A percentile compares a stretch with the other conserved stretches of the same genome.
Conservation (phyloP, 1,140 invertebrate genomes). For the Stegodyphus mimosarum region DNA sequence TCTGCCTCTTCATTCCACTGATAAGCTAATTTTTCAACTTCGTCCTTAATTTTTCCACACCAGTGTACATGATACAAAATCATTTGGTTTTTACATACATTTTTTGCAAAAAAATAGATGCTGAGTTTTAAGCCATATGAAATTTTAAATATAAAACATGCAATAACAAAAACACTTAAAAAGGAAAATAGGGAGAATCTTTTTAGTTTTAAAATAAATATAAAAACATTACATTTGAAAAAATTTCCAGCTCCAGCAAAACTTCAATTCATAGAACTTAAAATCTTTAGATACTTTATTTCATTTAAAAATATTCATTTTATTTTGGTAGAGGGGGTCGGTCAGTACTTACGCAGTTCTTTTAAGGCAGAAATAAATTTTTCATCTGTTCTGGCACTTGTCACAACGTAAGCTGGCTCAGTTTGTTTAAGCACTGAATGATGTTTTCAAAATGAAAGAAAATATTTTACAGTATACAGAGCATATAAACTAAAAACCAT, state of each 20-base stretch:
- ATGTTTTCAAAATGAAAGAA: background rate
- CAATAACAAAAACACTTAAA: too few species aligned
- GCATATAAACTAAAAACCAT: too few species aligned
- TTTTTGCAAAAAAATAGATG: too few species aligned
- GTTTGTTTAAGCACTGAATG: slow-evolving; percentile 74
- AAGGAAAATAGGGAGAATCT: background rate
- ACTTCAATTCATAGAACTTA: background rate
- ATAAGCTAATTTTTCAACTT: too few species aligned
- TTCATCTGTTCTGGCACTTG: slow-evolving; percentile 69
- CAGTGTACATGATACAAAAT: too few species aligned
- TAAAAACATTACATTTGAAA: background rate
- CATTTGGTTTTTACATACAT: too few species aligned
- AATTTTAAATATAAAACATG: too few species aligned
- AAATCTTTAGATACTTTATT: background rate
- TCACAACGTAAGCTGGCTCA: slow-evolving; percentile 70
- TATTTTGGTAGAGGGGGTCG: background rate
- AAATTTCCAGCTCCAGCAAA: background rate
- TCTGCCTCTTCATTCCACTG: too few species aligned
- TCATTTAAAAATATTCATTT: background rate
- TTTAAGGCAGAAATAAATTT: slow-evolving; percentile 62
- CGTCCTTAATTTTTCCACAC: too few species aligned
- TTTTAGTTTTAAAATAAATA: background rate
- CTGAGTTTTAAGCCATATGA: too few species aligned
- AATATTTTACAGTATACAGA: background rate
- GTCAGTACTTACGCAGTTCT: slow-evolving; percentile 21